phyloP scores from a whole-genome alignment of 92 coral and sea anemone species.

The Umimayanthus chanpuru region DNA sequence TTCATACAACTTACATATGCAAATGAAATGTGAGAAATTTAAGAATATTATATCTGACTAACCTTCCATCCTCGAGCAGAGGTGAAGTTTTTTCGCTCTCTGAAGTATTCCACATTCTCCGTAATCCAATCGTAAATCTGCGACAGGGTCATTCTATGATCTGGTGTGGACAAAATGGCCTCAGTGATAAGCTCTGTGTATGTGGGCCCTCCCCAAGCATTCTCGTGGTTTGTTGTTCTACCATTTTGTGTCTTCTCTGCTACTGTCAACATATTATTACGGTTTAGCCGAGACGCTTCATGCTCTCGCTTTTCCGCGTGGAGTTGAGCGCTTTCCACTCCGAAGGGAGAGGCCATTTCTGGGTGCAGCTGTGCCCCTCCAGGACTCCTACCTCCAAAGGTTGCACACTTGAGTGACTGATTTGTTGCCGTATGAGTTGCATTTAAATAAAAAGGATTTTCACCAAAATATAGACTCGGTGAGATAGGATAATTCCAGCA shows the following conservation, averaged over 20 bases:
- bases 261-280: not conserved
- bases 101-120: conserved; percentile 39
- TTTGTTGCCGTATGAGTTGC: not conserved
- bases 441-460: not conserved
- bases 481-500: conserved; percentile 14
- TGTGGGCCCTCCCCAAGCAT: conserved; percentile 45
- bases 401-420: not conserved
- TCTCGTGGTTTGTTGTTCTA: conserved; percentile 9
- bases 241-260: not conserved
- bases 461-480: conserved; percentile 24
- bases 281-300: not conserved
- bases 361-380: conserved; percentile 8
- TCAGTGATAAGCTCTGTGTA: conserved; percentile 42
- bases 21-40: not conserved
- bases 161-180: conserved; percentile 40
- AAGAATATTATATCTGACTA: not conserved
- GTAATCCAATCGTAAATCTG: conserved; percentile 44
- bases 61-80: conserved; percentile 49
- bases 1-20: not conserved
- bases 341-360: conserved; percentile 3
- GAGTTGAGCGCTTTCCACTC: not conserved
- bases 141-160: conserved; percentile 45
- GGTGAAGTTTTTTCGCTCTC: conserved; percentile 40
- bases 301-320: not conserved
- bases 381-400: not conserved